phyloP scores from a whole-genome alignment of 2,888 invertebrate genomes.

The Plemyria rubiginata region DNA sequence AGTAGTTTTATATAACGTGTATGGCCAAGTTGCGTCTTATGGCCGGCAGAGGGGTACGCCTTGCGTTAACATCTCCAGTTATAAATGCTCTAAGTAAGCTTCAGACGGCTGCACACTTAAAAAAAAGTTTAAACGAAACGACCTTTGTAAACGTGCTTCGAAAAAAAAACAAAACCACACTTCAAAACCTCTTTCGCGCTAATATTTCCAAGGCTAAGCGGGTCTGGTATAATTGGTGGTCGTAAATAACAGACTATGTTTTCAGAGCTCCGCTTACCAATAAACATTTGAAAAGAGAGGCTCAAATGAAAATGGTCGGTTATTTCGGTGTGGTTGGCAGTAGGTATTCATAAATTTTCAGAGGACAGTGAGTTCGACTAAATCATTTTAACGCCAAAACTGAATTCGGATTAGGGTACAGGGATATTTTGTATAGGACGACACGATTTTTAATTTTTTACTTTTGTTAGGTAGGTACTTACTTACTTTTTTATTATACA shows the following conservation, averaged over 20 bases:
- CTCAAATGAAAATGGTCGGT: slow-evolving; percentile 47
- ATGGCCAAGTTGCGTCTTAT: too few relatives aligned
- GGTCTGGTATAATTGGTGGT: slow-evolving; percentile 15
- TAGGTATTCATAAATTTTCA: slow-evolving; percentile 65
- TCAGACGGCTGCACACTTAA: slow-evolving; percentile 55
- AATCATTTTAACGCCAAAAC: slow-evolving; percentile 81
- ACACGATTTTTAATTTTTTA: slow-evolving; percentile 25
- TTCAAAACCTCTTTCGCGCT: slow-evolving; percentile 3
- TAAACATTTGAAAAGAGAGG: slow-evolving; percentile 6
- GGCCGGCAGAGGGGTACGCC: too few relatives aligned
- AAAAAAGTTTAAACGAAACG: slow-evolving; percentile 43
- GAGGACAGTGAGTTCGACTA: slow-evolving; percentile 60
- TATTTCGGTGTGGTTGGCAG: slow-evolving; percentile 57
- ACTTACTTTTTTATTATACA: too few relatives aligned
- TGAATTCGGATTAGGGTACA: slow-evolving; percentile 58
- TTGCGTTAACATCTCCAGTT: too few relatives aligned
- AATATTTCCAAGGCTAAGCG: neutral
- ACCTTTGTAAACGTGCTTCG: slow-evolving; percentile 22
- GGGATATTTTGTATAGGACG: slow-evolving; percentile 49
- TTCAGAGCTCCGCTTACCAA: slow-evolving; percentile 19
- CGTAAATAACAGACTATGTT: slow-evolving; percentile 14
- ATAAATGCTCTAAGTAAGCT: too few relatives aligned
- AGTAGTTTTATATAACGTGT: too few relatives aligned
- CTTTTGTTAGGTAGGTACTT: neutral
- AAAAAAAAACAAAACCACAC: slow-evolving; percentile 5